These are phyloP conservation scores for Melangyna quadrimaculata DNA, from an alignment of 2,888 invertebrate genomes.

Conservation along the genomic window DNA sequence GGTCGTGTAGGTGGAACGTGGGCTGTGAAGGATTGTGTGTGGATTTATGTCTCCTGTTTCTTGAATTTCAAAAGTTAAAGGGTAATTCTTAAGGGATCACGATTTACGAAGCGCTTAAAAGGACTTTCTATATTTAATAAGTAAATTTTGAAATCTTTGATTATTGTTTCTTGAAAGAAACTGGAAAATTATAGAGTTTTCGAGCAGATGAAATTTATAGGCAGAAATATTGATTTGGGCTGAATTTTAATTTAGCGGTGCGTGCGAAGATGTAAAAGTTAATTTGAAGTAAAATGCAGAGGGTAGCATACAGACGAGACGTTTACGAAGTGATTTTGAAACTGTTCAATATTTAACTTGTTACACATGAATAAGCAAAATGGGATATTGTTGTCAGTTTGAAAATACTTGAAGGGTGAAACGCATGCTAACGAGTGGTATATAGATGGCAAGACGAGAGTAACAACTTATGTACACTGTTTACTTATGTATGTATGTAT, in stretches of 20 bases:
- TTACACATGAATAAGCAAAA: conserved; percentile 60
- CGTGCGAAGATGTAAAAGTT: conserved; percentile 63
- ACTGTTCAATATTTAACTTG: conserved; percentile 66
- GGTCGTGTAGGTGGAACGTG: neutral
- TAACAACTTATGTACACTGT: conserved; percentile 13
- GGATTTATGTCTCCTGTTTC: conserved; percentile 35
- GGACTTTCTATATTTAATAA: conserved; percentile 35
- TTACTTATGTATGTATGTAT: conserved; percentile 22
- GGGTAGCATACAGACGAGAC: conserved; percentile 21
- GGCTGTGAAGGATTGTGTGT: conserved; percentile 38
- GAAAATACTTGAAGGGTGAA: neutral
- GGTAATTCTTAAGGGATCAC: conserved; percentile 56
- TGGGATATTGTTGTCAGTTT: conserved; percentile 43
- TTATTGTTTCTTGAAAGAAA: conserved; percentile 58
- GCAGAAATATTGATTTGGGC: neutral
- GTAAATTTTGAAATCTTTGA: conserved; percentile 45
- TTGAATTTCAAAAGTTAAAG: conserved; percentile 43
- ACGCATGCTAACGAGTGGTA: neutral
- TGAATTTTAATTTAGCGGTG: conserved; percentile 47
- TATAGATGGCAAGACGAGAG: neutral
- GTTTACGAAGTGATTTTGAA: conserved; percentile 11
- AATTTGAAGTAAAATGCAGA: conserved; percentile 19
- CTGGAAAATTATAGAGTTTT: conserved; percentile 41
- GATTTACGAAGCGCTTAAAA: conserved; percentile 20
- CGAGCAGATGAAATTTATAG: neutral